These are phyloP conservation scores for Poecilia gillii DNA, from an alignment of 2,797 vertebrate genomes.

Conservation along the genomic window DNA sequence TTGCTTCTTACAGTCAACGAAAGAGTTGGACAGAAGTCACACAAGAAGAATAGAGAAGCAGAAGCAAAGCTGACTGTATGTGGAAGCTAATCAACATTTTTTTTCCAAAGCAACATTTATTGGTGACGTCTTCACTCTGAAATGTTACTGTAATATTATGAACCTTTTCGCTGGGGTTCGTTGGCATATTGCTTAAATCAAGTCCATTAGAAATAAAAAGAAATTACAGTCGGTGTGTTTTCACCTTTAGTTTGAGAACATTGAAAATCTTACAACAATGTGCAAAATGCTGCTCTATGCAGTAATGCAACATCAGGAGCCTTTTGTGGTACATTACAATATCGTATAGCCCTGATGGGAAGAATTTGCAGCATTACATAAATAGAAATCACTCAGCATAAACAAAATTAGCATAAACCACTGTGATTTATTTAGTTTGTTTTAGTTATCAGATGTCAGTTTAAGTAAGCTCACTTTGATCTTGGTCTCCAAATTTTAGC, in stretches of 20 bases:
- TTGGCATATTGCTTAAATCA: neutral
- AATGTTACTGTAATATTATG: neutral
- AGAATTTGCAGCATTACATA: neutral
- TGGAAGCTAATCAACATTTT: too few species aligned
- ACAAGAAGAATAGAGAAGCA: neutral
- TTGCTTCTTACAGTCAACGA: neutral
- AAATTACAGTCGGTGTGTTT: neutral
- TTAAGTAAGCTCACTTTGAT: neutral
- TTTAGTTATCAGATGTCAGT: neutral
- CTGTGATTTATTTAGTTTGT: neutral
- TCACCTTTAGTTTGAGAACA: neutral
- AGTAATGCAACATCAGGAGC: neutral
- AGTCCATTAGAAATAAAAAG: neutral
- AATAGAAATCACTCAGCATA: neutral
- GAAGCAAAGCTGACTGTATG: neutral
- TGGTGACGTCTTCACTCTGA: neutral
- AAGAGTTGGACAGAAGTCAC: neutral
- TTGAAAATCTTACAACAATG: neutral
- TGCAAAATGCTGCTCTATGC: neutral
- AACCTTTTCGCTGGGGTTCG: neutral
- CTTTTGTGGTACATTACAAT: neutral
- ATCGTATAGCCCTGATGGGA: neutral
- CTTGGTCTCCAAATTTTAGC: neutral
- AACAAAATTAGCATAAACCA: neutral
- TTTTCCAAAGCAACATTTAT: neutral